Evolutionary conservation across 2,888 invertebrate genomes (phyloP), one percentile per base, ranked within the genome.

Genomic region (Cenopis cana): DNA sequence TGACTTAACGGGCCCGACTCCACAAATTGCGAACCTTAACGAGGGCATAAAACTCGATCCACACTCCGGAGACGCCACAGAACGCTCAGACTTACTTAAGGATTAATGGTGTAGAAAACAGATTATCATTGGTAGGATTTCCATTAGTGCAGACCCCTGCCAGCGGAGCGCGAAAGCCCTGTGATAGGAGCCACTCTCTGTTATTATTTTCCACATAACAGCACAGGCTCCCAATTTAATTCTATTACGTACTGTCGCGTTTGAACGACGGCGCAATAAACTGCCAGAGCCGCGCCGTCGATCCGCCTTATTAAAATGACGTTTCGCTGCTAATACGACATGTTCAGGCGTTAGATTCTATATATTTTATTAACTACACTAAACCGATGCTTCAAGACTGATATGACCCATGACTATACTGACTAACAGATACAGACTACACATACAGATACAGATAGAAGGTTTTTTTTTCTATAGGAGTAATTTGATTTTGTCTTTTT

Each of bases 61-160:
- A 85, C 87, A 88, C 89, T 90, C 85, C 86, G 84, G 85, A 90
- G 90, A 89, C 90, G 91, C 93, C 93, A 81, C 93, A 93, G 93
- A 92, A 91, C 91, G 91, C 92, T 89, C 85, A 92, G 93, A 89
- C 92, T 93, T 93, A 93, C 91, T 92, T 91, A 85, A 90, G 93
- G 93, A 94, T 94, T 93, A 94, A 94, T 94, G 94, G 93, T 93
- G 93, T 92, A 93, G 94, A 94, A 94, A 93, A 93, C 93, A 94
- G 93, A 94, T 94, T 93, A 94, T 94, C 93, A 94, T 93, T 93
- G 92, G 91, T 90, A 85, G 90, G 89, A 90, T 92, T 92, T 92
- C 93, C 89, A 92, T 92, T 93, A 91, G 89, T 83, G 72, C 74
- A 85, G 90, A 89, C 93, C 93, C 93, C 93, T 93, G 90, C 93